Conservation (phyloP, 2,888 invertebrate genomes). For the Drosophila mettleri region DNA sequence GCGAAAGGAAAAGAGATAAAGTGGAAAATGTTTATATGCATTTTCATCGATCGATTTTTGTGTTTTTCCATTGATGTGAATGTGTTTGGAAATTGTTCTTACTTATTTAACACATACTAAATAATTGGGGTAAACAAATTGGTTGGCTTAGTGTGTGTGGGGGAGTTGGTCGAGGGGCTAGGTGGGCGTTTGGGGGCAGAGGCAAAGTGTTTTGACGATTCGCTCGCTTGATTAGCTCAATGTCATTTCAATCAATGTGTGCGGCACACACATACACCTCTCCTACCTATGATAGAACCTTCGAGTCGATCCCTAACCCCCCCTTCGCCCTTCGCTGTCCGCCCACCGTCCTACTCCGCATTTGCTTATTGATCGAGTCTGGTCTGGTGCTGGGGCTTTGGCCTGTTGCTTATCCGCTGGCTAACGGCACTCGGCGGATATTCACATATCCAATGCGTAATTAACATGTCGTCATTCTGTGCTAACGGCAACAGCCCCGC, state of each 20-base stretch:
- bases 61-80: not conserved
- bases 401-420: slow-evolving; percentile 38
- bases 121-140: slow-evolving; percentile 16
- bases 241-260: slow-evolving; percentile 60
- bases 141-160: not conserved
- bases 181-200: not conserved
- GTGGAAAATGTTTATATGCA: not conserved
- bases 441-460: slow-evolving; percentile 54
- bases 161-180: not conserved
- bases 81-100: not conserved
- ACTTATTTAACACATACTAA: slow-evolving; percentile 8
- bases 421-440: slow-evolving; percentile 11
- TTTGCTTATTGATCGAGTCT: slow-evolving; percentile 2
- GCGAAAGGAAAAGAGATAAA: too few species aligned
- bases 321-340: too few species aligned
- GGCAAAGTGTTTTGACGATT: slow-evolving; percentile 18
- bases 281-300: slow-evolving; percentile 6
- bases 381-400: not conserved
- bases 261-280: slow-evolving; percentile 6
- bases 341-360: too few species aligned
- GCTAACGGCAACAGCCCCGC: not conserved
- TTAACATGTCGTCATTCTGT: slow-evolving; percentile 56
- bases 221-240: slow-evolving; percentile 54
- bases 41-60: not conserved
- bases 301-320: not conserved